Percentiles rank a stretch among this genome's conserved stretches.
Conservation (phyloP, 2,797 vertebrate species). For the Paedocypris micromegethes region DNA sequence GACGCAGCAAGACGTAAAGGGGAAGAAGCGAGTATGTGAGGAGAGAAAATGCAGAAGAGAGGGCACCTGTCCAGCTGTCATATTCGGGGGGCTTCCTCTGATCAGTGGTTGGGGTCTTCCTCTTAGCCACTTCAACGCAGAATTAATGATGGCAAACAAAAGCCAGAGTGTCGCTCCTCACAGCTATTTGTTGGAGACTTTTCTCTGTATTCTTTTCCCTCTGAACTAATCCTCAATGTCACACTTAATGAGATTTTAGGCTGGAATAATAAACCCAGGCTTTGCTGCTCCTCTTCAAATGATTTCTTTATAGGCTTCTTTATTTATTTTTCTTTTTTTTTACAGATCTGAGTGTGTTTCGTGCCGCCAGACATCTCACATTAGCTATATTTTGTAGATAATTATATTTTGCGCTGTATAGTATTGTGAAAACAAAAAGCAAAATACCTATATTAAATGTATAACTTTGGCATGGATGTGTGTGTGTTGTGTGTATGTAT, state of each 20-base stretch:
- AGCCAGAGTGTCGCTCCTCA: constrained; percentile 56
- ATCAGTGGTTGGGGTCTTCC: constrained; percentile 57
- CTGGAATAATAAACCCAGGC: constrained; percentile 69
- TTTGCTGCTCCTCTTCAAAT: constrained; percentile 44
- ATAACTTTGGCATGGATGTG: too few relatives aligned
- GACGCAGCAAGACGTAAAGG: constrained; percentile 27
- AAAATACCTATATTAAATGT: too few relatives aligned
- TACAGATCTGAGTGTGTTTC: constrained; percentile 23
- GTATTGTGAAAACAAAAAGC: too few relatives aligned
- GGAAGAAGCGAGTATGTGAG: constrained; percentile 5
- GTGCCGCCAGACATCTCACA: constrained; percentile 29
- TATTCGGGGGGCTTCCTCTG: constrained; percentile 57
- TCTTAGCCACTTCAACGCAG: constrained; percentile 59
- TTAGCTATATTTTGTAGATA: not conserved
- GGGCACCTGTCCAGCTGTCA: constrained; percentile 66
- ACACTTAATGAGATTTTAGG: constrained; percentile 76
- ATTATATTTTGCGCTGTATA: too few relatives aligned
- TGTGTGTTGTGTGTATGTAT: too few relatives aligned
- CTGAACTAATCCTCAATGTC: constrained; percentile 73
- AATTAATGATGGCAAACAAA: constrained; percentile 74
- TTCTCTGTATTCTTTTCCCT: constrained; percentile 38
- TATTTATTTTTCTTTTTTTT: constrained; percentile 10
- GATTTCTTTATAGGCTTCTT: constrained; percentile 30
- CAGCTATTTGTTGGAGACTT: constrained; percentile 59
- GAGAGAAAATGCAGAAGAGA: constrained; percentile 22